Evolutionary conservation across 2,888 invertebrate genomes (phyloP).

Genomic region (Lasius fuliginosus): DNA sequence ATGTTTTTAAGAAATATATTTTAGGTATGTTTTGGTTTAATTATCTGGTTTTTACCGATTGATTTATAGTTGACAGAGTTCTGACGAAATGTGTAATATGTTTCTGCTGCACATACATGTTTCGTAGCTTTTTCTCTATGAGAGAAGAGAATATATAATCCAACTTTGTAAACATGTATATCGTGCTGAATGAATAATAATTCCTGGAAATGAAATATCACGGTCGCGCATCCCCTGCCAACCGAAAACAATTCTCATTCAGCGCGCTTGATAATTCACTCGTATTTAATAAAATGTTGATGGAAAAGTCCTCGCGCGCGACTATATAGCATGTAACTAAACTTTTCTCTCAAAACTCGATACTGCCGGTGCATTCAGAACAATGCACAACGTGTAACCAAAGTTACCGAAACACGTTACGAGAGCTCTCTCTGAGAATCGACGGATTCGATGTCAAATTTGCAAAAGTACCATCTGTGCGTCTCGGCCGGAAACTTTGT

Average conservation of each 20-base stretch:
- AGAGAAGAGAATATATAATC: not conserved
- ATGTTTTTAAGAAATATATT: not conserved
- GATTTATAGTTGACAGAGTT: conserved; percentile 22
- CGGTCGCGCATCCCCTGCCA: conserved; percentile 7
- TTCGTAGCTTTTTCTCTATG: not conserved
- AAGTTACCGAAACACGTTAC: conserved; percentile 38
- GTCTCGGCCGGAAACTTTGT: conserved; percentile 48
- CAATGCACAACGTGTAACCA: conserved; percentile 26
- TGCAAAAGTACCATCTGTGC: conserved; percentile 42
- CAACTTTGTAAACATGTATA: conserved; percentile 34
- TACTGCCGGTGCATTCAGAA: conserved; percentile 16
- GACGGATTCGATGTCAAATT: conserved; percentile 49
- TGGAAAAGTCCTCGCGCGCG: conserved; percentile 15
- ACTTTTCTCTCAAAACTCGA: conserved; percentile 36
- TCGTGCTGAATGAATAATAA: conserved; percentile 39
- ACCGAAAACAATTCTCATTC: conserved; percentile 45
- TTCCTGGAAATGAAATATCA: conserved; percentile 40
- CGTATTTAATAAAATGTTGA: conserved; percentile 51
- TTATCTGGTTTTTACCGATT: not conserved
- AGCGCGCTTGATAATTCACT: conserved; percentile 42
- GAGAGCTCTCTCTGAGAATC: conserved; percentile 23
- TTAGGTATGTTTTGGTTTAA: not conserved
- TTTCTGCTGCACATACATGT: not conserved
- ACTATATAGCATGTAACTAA: not conserved
- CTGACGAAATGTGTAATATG: not conserved